Base-by-base conservation (phyloP, 2,888 invertebrate genomes). In the Teleiodes luculella region DNA sequence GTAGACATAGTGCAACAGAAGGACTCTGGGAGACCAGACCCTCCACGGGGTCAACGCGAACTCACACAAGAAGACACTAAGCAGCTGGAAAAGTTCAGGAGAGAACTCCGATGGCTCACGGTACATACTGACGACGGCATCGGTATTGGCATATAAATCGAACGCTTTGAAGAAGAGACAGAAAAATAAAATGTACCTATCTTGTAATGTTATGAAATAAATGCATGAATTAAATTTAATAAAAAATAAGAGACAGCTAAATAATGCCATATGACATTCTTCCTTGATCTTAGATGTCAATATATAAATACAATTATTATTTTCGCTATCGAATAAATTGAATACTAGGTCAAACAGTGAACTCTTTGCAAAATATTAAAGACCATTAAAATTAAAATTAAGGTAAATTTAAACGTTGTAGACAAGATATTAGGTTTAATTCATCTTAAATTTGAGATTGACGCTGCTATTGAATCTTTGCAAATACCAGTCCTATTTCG, bases 21-120 rank as follows among this genome's bases (percentile, higher is more conserved):
- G 18, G n/a, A 24, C 24, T 24, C 24, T 3, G 24, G 24, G 6
- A 24, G 24, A 24, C 24, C 6, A 24, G 43, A 43, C 2, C 24
- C 2, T 2, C 5, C 2, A 11, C 7, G 11, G 18, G 11, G 18
- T 10, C n/a, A 18, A n/a, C 7, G 43, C 1, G 43, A 43, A 1
- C 24, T n/a, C 2, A 43, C 14, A n/a, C 14, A 43, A 20, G 46
- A 28, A 8, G 16, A 30, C 4, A 46, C 28, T 10, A 61, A 57
- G 31, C 50, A 57, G 13, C 14, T 57, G 24, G 57, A 61, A 33
- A 61, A 60, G 18, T 47, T 62, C 10, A 56, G 58, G 3, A 51
- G 56, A 1, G 59, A 62, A 35, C 39, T 64, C 30, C 52, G 56
- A 47, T 64, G 64, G 64, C 53, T 64, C 3, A 61, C 62, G 1